These are phyloP conservation scores for Lithobates sylvaticus DNA, from an alignment of 2,797 vertebrate genomes.

Conservation along the genomic window DNA sequence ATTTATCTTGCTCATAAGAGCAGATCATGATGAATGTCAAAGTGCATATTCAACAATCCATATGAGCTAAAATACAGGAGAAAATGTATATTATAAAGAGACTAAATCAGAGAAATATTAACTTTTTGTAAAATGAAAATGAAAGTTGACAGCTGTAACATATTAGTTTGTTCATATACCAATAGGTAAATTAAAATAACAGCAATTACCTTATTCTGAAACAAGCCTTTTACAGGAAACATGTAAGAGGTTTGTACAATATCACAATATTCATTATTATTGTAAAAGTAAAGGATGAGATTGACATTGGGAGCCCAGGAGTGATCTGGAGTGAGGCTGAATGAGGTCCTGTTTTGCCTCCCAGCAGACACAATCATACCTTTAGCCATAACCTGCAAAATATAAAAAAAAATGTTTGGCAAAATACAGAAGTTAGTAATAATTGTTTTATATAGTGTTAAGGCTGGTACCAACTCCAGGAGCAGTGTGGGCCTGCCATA, in stretches of 20 bases:
- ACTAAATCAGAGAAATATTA: no score
- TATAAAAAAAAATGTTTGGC: background rate
- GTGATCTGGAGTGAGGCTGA: constrained; percentile 32
- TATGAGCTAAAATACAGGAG: no score
- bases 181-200: background rate
- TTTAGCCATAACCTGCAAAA: constrained; percentile 8
- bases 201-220: constrained; percentile 29
- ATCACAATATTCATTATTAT: background rate
- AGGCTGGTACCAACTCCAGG: background rate
- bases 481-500: background rate
- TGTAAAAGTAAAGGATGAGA: constrained; percentile 11
- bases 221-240: constrained; percentile 11
- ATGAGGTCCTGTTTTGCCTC: constrained; percentile 20
- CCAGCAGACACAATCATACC: constrained; percentile 18
- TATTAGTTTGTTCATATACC: background rate
- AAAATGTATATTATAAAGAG: background rate
- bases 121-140: no score
- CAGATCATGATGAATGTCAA: no score
- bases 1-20: no score
- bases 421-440: background rate
- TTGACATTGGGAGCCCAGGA: constrained; percentile 28
- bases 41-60: background rate
- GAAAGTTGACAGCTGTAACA: background rate
- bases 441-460: background rate
- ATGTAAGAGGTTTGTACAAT: constrained; percentile 2